Evolutionary conservation across 2,113 vertebrate genomes (phyloP).

Genomic region (Lutjanus erythropterus): DNA sequence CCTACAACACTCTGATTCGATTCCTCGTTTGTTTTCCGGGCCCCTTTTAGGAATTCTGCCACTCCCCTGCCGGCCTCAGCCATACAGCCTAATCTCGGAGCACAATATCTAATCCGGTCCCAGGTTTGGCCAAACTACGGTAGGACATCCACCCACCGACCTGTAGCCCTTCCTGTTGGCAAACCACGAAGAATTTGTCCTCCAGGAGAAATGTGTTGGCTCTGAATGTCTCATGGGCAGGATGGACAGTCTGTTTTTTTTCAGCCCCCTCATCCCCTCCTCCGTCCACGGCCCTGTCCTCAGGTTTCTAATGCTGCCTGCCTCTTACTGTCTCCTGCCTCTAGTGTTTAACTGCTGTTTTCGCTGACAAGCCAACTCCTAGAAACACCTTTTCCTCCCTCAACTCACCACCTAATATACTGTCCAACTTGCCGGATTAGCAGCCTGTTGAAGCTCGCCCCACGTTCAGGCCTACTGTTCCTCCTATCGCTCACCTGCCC

Average conservation of each 20-base stretch:
- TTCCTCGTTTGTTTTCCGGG: background rate
- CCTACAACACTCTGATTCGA: conserved; percentile 3
- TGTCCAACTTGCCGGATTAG: background rate
- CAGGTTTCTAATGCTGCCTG: conserved; percentile 36
- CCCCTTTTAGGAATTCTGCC: conserved; percentile 41
- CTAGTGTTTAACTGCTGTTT: conserved; percentile 35
- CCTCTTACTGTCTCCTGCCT: conserved; percentile 46
- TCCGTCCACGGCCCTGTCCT: conserved; percentile 23
- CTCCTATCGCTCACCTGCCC: conserved; percentile 31
- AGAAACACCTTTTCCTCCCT: background rate
- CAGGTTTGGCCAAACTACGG: conserved; percentile 19
- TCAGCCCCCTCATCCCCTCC: background rate
- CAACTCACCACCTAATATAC: background rate
- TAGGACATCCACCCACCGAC: conserved; percentile 2
- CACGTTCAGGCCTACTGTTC: conserved; percentile 7
- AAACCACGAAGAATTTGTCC: conserved; percentile 27
- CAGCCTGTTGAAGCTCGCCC: conserved; percentile 1
- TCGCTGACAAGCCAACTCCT: conserved; percentile 24
- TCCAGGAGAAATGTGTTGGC: conserved; percentile 17
- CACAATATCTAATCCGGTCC: conserved; percentile 55
- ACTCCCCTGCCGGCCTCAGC: background rate
- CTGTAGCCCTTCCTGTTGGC: conserved; percentile 29
- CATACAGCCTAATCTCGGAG: conserved; percentile 48
- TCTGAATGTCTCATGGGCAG: conserved; percentile 61
- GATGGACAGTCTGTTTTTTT: background rate